These are phyloP conservation scores for Sphyrna mokarran DNA, from an alignment of 2,113 vertebrate genomes.

Conservation along the genomic window DNA sequence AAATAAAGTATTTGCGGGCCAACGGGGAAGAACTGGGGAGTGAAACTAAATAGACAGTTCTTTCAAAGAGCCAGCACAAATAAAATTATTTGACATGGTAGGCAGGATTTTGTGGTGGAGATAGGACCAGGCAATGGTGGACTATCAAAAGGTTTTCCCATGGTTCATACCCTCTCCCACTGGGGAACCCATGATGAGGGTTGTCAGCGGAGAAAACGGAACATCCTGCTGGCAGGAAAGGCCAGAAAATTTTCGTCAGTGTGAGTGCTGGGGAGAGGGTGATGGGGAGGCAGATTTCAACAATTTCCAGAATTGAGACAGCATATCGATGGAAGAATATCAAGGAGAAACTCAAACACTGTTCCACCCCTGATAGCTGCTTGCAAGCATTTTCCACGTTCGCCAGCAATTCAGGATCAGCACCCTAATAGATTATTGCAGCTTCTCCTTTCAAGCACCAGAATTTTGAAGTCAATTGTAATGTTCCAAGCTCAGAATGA, in stretches of 20 bases:
- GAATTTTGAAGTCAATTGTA: background rate
- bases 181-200: too few species aligned
- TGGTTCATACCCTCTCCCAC: too few species aligned
- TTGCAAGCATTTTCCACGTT: background rate
- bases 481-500: background rate
- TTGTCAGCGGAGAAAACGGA: too few species aligned
- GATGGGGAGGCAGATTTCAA: background rate
- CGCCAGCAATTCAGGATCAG: background rate
- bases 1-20: background rate
- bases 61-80: background rate
- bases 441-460: background rate
- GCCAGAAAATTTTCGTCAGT: too few species aligned
- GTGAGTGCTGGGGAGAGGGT: too few species aligned
- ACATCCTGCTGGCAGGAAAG: too few species aligned
- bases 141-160: too few species aligned
- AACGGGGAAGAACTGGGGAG: background rate
- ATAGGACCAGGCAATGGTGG: too few species aligned
- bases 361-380: background rate
- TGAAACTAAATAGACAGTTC: background rate
- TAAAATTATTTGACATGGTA: too few species aligned
- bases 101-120: too few species aligned
- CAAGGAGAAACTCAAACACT: background rate
- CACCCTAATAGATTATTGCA: background rate
- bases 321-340: background rate
- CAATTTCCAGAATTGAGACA: background rate